These are phyloP conservation scores for Himalopsyche kuldschensis DNA, from an alignment of 2,888 invertebrate species.

Conservation along the genomic window DNA sequence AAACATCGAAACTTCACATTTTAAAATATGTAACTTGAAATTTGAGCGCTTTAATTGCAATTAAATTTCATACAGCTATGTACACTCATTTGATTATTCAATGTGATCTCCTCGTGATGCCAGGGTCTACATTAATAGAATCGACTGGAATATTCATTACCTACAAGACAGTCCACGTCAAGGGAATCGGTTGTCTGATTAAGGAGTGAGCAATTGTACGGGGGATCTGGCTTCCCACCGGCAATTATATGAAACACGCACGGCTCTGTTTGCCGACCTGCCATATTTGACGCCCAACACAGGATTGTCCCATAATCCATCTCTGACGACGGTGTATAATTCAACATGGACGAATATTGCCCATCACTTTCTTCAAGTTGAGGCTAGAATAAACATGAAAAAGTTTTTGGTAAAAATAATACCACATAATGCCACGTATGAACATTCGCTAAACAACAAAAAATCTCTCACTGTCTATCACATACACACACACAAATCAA, in stretches of 20 bases:
- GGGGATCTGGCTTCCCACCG: slow-evolving; percentile 77
- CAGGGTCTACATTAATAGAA: not conserved
- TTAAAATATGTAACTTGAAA: no score
- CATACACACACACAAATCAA: no score
- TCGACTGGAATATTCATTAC: slow-evolving; percentile 41
- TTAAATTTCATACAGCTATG: no score
- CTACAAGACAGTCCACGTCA: slow-evolving; percentile 72
- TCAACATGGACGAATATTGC: slow-evolving; percentile 55
- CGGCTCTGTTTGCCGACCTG: slow-evolving; percentile 71
- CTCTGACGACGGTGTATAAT: slow-evolving; percentile 65
- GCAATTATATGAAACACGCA: slow-evolving; percentile 78
- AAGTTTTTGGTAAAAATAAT: no score
- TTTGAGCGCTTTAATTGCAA: no score
- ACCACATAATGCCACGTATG: no score
- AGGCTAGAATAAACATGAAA: slow-evolving; percentile 26
- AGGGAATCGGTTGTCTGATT: slow-evolving; percentile 78
- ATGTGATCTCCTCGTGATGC: not conserved
- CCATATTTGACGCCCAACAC: slow-evolving; percentile 74
- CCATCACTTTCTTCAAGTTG: slow-evolving; percentile 42
- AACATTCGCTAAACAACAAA: no score
- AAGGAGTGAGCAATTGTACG: slow-evolving; percentile 74
- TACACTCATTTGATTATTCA: no score
- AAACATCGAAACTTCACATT: no score
- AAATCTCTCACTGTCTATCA: no score
- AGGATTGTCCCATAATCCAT: slow-evolving; percentile 77